phyloP scores from a whole-genome alignment of 2,797 vertebrate genomes.

The Cirrhinus molitorella region DNA sequence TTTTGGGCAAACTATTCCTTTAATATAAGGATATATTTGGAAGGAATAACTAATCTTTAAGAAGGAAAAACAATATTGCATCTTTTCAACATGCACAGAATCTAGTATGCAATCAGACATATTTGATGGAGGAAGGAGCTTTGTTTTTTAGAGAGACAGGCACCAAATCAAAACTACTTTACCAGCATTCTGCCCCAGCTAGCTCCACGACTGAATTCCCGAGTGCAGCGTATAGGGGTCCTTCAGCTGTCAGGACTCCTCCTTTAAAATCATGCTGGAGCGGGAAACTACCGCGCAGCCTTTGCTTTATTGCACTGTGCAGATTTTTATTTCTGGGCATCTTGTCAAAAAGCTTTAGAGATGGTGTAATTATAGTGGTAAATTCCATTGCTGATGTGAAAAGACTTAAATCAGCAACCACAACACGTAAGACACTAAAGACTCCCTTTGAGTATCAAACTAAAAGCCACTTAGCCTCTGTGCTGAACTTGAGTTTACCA shows the following conservation, averaged over 20 bases:
- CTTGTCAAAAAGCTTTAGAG: conserved; percentile 62
- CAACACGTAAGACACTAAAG: conserved; percentile 35
- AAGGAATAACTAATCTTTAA: background rate
- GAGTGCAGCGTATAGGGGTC: conserved; percentile 69
- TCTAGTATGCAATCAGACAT: background rate
- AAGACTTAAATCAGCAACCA: conserved; percentile 56
- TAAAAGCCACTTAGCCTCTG: conserved; percentile 35
- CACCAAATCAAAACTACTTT: conserved; percentile 55
- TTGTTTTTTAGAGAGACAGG: conserved; percentile 35
- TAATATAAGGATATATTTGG: background rate
- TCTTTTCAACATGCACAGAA: conserved; percentile 27
- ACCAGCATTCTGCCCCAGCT: conserved; percentile 55
- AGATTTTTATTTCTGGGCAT: conserved; percentile 61
- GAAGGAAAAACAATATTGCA: conserved; percentile 5
- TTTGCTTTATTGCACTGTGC: conserved; percentile 65
- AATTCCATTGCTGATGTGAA: conserved; percentile 56
- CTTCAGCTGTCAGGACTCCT: conserved; percentile 66
- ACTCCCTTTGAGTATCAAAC: conserved; percentile 23
- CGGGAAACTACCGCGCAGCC: conserved; percentile 75
- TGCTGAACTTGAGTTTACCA: conserved; percentile 18
- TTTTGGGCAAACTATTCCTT: background rate
- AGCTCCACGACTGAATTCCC: conserved; percentile 70
- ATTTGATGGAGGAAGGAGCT: conserved; percentile 8
- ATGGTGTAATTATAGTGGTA: conserved; percentile 58
- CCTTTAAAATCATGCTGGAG: conserved; percentile 69